These are phyloP conservation scores for Caenorhabditis sp. DNA, from an alignment of 2,888 invertebrate species.

Conservation along the genomic window DNA sequence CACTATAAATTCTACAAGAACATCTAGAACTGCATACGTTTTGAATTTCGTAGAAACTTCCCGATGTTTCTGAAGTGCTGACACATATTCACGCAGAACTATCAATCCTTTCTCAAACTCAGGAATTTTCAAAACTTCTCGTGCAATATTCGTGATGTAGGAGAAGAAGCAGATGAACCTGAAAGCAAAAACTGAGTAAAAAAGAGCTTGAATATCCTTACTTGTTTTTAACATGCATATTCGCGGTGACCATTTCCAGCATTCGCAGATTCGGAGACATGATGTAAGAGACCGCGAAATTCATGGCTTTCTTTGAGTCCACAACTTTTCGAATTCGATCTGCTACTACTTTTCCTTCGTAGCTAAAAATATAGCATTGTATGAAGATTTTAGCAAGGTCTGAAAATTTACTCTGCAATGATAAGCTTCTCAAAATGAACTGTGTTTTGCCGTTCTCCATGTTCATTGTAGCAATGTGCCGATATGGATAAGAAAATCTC, in stretches of 20 bases:
- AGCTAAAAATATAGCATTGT: slow-evolving; percentile 20
- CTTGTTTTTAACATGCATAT: slow-evolving; percentile 33
- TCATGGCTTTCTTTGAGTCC: slow-evolving; percentile 23
- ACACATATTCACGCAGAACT: slow-evolving; percentile 19
- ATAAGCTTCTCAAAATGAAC: slow-evolving; percentile 54
- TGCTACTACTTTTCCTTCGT: slow-evolving; percentile 50
- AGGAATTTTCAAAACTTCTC: slow-evolving; percentile 16
- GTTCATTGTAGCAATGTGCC: slow-evolving; percentile 7
- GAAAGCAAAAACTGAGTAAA: no score
- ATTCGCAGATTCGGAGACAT: slow-evolving; percentile 32
- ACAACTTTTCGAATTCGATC: slow-evolving; percentile 37
- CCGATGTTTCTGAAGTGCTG: slow-evolving; percentile 20
- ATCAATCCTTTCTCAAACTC: slow-evolving; percentile 8
- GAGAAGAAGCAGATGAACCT: slow-evolving; percentile 54
- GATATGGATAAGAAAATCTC: slow-evolving; percentile 44
- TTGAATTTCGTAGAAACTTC: slow-evolving; percentile 30
- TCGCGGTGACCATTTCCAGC: slow-evolving; percentile 7
- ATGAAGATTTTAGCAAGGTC: not conserved
- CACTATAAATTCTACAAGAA: not conserved
- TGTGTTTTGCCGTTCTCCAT: slow-evolving; percentile 29
- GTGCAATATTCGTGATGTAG: slow-evolving; percentile 35
- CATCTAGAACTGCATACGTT: slow-evolving; percentile 19
- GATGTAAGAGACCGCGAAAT: slow-evolving; percentile 12
- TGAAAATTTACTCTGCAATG: slow-evolving; percentile 35
- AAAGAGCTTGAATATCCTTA: not conserved